phyloP scores from a whole-genome alignment of 2,888 invertebrate genomes.

The Syrphus vitripennis region DNA sequence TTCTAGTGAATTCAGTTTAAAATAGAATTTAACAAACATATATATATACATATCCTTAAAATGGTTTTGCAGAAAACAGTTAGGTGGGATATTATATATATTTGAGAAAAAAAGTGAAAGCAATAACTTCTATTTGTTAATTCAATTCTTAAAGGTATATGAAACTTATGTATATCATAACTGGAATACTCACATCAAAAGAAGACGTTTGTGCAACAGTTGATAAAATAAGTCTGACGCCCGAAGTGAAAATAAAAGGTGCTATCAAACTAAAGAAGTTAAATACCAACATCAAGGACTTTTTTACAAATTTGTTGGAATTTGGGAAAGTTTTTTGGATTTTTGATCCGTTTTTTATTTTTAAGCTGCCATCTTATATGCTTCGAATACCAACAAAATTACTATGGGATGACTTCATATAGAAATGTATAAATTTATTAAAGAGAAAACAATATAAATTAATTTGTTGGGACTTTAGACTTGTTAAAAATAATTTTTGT shows the following conservation, averaged over 20 bases:
- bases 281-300: constrained; percentile 14
- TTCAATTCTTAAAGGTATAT: constrained; percentile 75
- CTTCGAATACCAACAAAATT: constrained; percentile 59
- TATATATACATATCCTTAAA: neutral
- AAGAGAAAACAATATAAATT: neutral
- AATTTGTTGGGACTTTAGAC: neutral
- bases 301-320: constrained; percentile 17
- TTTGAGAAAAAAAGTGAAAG: neutral
- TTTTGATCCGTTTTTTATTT: constrained; percentile 38
- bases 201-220: constrained; percentile 79
- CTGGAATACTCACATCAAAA: constrained; percentile 78
- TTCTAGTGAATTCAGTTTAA: neutral
- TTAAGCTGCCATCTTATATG: constrained; percentile 55
- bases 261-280: constrained; percentile 66
- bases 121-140: neutral
- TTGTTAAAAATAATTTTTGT: neutral
- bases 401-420: constrained; percentile 38
- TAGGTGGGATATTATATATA: constrained; percentile 44
- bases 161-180: constrained; percentile 79
- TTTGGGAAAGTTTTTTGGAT: constrained; percentile 37
- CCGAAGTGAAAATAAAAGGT: constrained; percentile 74
- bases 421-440: neutral
- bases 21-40: neutral
- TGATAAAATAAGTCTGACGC: constrained; percentile 78
- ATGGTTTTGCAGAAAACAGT: constrained; percentile 54